A percentile compares a stretch with the other conserved stretches of the same genome.
Conservation (phyloP, 2,888 invertebrate genomes). For the Xylocampa areola region DNA sequence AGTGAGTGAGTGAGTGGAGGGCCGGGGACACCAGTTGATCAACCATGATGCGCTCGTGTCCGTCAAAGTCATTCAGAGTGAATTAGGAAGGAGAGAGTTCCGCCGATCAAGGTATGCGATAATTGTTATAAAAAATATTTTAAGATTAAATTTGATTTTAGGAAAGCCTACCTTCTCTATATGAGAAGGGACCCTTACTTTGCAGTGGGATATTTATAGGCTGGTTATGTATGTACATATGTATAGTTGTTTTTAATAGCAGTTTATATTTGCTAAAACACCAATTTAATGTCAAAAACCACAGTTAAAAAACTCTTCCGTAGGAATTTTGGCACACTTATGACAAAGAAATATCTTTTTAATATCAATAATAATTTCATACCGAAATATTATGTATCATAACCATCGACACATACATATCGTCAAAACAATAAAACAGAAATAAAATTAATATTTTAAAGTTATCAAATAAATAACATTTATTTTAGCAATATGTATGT, state of each 20-base stretch:
- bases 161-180: too few species aligned
- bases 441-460: conserved; percentile 46
- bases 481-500: conserved; percentile 52
- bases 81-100: conserved; percentile 70
- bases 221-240: too few species aligned
- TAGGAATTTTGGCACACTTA: background rate
- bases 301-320: background rate
- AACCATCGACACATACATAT: conserved; percentile 43
- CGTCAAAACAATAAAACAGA: conserved; percentile 53
- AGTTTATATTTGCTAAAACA: too few species aligned
- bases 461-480: conserved; percentile 56
- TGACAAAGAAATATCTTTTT: conserved; percentile 4
- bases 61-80: conserved; percentile 78
- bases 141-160: too few species aligned
- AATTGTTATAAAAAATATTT: background rate
- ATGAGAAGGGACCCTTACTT: too few species aligned
- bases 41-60: conserved; percentile 84
- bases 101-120: background rate
- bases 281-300: background rate
- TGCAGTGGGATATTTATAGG: too few species aligned
- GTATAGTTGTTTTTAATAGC: too few species aligned
- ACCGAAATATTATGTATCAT: conserved; percentile 9
- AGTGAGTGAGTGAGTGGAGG: conserved; percentile 76
- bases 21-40: conserved; percentile 87
- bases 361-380: background rate